These are phyloP conservation scores for Gyrodactylus bullatarudis DNA, from an alignment of 1,140 invertebrate genomes.

Conservation along the genomic window DNA sequence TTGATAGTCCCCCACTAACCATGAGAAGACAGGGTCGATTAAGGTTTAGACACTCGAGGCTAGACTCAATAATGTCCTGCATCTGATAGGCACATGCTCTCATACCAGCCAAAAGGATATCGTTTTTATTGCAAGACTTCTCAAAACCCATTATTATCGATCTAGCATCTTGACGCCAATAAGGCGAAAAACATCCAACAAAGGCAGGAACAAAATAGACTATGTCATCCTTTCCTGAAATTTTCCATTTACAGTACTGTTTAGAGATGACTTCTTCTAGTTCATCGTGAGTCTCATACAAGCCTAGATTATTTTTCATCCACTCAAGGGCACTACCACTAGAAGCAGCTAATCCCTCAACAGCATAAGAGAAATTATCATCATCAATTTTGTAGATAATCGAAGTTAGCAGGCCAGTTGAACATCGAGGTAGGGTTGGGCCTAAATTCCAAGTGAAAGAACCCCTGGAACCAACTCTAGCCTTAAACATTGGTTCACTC, in stretches of 20 bases:
- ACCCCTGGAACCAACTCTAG: neutral
- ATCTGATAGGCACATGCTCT: constrained; percentile 81
- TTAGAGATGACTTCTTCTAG: neutral
- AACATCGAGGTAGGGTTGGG: neutral
- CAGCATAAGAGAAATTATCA: neutral
- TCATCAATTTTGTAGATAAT: neutral
- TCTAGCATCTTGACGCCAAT: constrained; percentile 60
- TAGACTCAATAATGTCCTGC: constrained; percentile 9
- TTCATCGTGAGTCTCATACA: constrained; percentile 28
- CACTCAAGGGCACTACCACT: constrained; percentile 54
- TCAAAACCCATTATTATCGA: constrained; percentile 82
- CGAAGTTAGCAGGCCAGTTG: neutral
- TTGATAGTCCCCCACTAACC: neutral
- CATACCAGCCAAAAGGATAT: constrained; percentile 58
- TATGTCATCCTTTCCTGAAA: neutral
- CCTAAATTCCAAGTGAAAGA: neutral
- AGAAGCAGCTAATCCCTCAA: constrained; percentile 56
- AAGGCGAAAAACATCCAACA: constrained; percentile 61
- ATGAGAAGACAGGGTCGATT: neutral
- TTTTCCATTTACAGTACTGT: neutral
- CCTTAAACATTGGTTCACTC: neutral
- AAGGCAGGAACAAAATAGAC: constrained; percentile 56
- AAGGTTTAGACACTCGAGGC: neutral
- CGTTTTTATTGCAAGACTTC: constrained; percentile 57
- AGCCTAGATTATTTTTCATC: constrained; percentile 47